Evolutionary conservation across 2,113 vertebrate species (phyloP).

Genomic region (Oostethus manadensis): DNA sequence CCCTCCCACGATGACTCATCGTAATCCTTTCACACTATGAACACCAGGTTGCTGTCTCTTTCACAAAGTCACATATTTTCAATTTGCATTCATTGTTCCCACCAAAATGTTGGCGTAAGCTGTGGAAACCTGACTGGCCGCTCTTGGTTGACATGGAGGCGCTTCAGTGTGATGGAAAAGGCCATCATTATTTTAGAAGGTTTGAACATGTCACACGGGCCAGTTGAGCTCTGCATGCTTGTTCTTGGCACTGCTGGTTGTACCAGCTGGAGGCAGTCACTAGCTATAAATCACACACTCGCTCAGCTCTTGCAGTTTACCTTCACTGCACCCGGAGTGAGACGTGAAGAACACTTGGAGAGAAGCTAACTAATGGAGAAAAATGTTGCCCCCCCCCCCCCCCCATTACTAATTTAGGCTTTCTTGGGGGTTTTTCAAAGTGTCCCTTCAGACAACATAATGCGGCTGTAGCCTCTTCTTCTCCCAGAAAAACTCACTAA

Average conservation of each 20-base stretch:
- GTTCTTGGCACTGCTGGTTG: slow-evolving; percentile 57
- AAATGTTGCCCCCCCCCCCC: too few species aligned
- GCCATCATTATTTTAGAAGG: slow-evolving; percentile 38
- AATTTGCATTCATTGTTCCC: slow-evolving; percentile 60
- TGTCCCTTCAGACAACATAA: too few species aligned
- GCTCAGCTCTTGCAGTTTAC: slow-evolving; percentile 51
- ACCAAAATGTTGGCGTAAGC: slow-evolving; percentile 60
- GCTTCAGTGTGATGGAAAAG: slow-evolving; percentile 7
- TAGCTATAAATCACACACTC: slow-evolving; percentile 70
- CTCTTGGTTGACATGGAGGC: slow-evolving; percentile 7
- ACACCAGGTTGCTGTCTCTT: slow-evolving; percentile 56
- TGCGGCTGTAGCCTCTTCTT: too few species aligned
- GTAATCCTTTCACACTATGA: slow-evolving; percentile 62
- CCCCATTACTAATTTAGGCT: too few species aligned
- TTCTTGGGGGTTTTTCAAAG: too few species aligned
- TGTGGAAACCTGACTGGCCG: slow-evolving; percentile 48
- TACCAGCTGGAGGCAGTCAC: slow-evolving; percentile 74
- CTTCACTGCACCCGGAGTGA: slow-evolving; percentile 40
- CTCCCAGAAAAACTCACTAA: too few species aligned
- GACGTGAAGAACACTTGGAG: slow-evolving; percentile 38
- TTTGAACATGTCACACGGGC: slow-evolving; percentile 49
- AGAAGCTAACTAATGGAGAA: neutral
- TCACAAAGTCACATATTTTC: slow-evolving; percentile 70
- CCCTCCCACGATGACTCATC: slow-evolving; percentile 67
- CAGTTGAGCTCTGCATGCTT: slow-evolving; percentile 63